Conservation (phyloP, 2,797 vertebrate species). For the Poliocrania exsul region DNA sequence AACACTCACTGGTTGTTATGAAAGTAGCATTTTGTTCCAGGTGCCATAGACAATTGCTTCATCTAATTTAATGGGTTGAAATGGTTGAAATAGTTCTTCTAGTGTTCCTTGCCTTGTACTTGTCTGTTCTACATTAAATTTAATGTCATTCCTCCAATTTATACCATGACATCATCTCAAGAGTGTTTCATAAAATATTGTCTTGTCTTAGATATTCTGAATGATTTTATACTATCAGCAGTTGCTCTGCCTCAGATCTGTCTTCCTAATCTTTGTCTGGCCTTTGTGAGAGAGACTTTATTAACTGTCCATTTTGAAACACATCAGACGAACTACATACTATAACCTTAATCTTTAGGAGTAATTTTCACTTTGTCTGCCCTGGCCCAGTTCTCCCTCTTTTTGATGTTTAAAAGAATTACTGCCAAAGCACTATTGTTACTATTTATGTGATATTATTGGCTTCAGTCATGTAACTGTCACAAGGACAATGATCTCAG, state of each 20-base stretch:
- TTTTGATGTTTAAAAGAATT: background rate
- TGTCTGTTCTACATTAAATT: background rate
- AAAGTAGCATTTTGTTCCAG: background rate
- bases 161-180: accelerated
- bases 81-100: background rate
- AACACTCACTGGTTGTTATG: background rate
- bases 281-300: background rate
- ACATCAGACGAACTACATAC: background rate
- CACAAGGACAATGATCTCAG: background rate
- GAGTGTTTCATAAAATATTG: background rate
- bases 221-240: background rate
- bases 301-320: background rate
- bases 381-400: background rate
- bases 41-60: background rate
- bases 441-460: background rate
- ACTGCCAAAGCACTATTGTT: background rate
- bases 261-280: background rate
- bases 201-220: background rate
- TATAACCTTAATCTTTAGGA: background rate
- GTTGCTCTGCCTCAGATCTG: background rate
- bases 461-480: background rate
- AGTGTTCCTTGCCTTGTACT: background rate
- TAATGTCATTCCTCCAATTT: background rate
- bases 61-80: background rate
- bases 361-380: background rate